Conservation (phyloP, 2,113 vertebrate species). For the Garra rufa region DNA sequence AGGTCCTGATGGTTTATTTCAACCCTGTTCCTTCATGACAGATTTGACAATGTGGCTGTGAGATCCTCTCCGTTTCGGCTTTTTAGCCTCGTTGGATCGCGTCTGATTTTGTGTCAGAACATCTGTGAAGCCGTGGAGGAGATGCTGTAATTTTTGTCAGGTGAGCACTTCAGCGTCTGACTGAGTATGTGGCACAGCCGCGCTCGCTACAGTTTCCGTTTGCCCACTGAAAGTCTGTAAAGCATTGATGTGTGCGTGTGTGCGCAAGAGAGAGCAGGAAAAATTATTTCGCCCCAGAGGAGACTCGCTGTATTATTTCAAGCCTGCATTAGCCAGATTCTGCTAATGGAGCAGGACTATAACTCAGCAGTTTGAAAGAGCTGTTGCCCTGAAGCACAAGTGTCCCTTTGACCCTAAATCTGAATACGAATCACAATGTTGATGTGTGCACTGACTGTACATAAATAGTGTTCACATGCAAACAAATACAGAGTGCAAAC, state of each 20-base stretch:
- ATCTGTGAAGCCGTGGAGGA: neutral
- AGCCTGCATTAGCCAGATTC: conserved; percentile 50
- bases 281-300: conserved; percentile 41
- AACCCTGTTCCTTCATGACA: conserved; percentile 32
- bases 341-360: conserved; percentile 44
- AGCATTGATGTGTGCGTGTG: conserved; percentile 29
- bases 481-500: conserved; percentile 21
- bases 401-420: neutral
- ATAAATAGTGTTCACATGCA: conserved; percentile 26
- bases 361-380: conserved; percentile 47
- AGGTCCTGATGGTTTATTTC: conserved; percentile 55
- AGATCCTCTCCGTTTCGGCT: neutral
- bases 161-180: neutral
- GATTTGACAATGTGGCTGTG: conserved; percentile 43
- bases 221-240: neutral
- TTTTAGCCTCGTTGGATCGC: neutral
- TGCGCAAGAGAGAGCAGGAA: neutral
- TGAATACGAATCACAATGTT: conserved; percentile 21
- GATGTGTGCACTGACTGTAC: conserved; percentile 27
- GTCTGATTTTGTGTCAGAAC: neutral
- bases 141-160: conserved; percentile 9
- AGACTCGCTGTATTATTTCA: conserved; percentile 51
- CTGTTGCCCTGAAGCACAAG: conserved; percentile 14
- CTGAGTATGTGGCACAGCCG: neutral
- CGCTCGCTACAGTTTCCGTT: neutral